These are phyloP conservation scores for Porites cylindrica DNA, from an alignment of 92 coral and sea anemone species.

Conservation along the genomic window DNA sequence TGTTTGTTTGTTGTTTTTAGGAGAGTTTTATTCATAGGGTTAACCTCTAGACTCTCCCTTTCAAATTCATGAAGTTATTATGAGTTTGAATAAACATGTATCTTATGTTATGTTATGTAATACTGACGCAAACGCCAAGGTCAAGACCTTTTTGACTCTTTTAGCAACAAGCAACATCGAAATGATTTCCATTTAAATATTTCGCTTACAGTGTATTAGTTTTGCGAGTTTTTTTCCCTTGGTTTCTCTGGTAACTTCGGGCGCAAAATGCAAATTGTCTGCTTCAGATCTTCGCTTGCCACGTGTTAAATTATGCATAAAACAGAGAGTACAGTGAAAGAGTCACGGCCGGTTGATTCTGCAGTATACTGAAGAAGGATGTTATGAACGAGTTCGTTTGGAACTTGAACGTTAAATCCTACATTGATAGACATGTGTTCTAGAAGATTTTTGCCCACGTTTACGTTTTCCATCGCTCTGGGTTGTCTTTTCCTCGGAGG, in stretches of 20 bases:
- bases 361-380: background rate
- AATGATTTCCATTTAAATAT: too few relatives aligned
- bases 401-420: conserved; percentile 4
- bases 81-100: too few relatives aligned
- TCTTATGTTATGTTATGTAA: too few relatives aligned
- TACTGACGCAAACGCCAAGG: too few relatives aligned
- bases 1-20: too few relatives aligned
- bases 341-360: background rate
- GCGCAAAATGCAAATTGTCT: background rate
- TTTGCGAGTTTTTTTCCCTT: too few relatives aligned
- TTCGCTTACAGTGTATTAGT: too few relatives aligned
- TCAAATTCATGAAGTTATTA: too few relatives aligned
- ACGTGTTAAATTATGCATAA: conserved; percentile 45
- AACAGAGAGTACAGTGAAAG: background rate
- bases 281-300: conserved; percentile 5
- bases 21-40: too few relatives aligned
- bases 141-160: too few relatives aligned
- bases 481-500: conserved; percentile 1
- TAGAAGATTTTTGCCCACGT: conserved; percentile 16
- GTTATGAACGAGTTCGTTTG: background rate
- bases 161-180: too few relatives aligned
- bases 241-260: background rate
- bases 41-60: too few relatives aligned
- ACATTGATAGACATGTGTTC: conserved; percentile 29
- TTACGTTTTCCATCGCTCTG: conserved; percentile 5